These are phyloP conservation scores for Lasioglossum morio DNA, from an alignment of 2,888 invertebrate species.

Conservation along the genomic window DNA sequence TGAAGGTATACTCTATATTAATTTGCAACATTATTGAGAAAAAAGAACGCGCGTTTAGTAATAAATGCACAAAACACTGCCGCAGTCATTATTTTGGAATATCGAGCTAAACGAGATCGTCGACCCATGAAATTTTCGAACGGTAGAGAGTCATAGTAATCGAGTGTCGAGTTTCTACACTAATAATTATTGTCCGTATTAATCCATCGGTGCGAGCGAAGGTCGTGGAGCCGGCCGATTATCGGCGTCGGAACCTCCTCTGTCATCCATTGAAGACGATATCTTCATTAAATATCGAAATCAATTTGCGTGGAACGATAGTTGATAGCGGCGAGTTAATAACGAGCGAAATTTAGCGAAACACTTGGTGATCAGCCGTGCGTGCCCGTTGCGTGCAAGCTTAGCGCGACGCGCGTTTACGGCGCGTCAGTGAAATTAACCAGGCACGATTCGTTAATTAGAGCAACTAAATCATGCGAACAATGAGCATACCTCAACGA, in stretches of 20 bases:
- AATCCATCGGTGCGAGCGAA: constrained; percentile 20
- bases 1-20: not conserved
- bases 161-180: not conserved
- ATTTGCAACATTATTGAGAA: not conserved
- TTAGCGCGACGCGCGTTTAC: constrained; percentile 48
- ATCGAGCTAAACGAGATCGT: not conserved
- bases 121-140: not conserved
- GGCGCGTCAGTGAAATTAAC: constrained; percentile 63
- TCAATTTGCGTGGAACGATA: constrained; percentile 54
- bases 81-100: not conserved
- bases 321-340: constrained; percentile 56
- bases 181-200: constrained; percentile 13
- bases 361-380: constrained; percentile 21
- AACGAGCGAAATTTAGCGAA: constrained; percentile 51
- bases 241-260: not conserved
- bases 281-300: constrained; percentile 46
- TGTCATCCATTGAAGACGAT: constrained; percentile 42
- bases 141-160: not conserved
- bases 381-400: constrained; percentile 9
- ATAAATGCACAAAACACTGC: not conserved
- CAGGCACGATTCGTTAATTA: constrained; percentile 66
- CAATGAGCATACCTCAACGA: too few relatives aligned
- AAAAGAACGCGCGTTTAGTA: too few relatives aligned
- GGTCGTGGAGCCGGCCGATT: constrained; percentile 22
- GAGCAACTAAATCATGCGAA: constrained; percentile 59